A percentile compares a stretch with the other conserved stretches of the same genome.
phyloP scores from a whole-genome alignment of 2,797 vertebrate species.

The Masticophis lateralis region DNA sequence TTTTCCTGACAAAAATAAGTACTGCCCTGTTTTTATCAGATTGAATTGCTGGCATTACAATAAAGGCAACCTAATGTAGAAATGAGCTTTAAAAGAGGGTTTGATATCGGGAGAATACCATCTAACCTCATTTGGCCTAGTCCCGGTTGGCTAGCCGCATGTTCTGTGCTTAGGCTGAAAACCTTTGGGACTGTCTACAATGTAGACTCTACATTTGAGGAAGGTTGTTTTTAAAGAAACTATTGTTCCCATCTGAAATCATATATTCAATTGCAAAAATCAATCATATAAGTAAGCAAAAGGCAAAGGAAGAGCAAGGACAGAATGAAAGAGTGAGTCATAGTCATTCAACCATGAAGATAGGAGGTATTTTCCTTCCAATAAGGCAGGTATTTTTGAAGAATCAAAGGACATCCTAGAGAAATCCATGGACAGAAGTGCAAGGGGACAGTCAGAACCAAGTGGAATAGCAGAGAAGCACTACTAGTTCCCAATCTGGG shows the following conservation, averaged over 20 bases:
- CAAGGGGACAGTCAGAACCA: slow-evolving; percentile 35
- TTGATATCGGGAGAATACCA: not conserved
- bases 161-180: not conserved
- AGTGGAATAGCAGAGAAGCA: slow-evolving; percentile 41
- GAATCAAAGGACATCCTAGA: slow-evolving; percentile 11
- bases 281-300: slow-evolving; percentile 15
- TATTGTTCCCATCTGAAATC: not conserved
- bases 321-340: slow-evolving; percentile 14
- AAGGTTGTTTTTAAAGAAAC: not conserved
- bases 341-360: slow-evolving; percentile 11
- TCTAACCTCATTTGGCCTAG: not conserved
- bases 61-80: not conserved
- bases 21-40: not conserved
- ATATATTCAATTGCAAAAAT: not conserved
- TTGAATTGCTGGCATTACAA: not conserved
- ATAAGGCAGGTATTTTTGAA: not conserved
- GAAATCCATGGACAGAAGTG: slow-evolving; percentile 39
- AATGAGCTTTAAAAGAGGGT: not conserved
- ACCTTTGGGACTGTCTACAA: not conserved
- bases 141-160: too few relatives aligned
- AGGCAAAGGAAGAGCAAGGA: not conserved
- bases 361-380: slow-evolving; percentile 19
- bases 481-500: slow-evolving; percentile 33
- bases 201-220: not conserved
- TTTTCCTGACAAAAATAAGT: not conserved